Evolutionary conservation across 2,888 invertebrate genomes (phyloP).

Genomic region (Penaeus monodon): DNA sequence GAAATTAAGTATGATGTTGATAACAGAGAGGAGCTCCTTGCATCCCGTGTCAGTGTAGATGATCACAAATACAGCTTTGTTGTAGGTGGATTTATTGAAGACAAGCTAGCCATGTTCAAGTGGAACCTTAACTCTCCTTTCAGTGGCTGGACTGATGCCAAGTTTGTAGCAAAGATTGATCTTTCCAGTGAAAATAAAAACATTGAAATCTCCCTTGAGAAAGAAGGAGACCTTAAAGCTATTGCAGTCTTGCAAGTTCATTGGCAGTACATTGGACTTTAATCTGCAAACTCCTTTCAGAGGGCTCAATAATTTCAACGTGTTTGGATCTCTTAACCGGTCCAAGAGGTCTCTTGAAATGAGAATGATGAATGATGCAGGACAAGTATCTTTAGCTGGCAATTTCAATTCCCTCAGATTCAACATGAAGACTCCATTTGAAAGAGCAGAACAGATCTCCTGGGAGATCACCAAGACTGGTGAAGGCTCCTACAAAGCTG

Average conservation of each 20-base stretch:
- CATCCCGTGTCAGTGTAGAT: background rate
- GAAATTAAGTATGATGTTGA: slow-evolving; percentile 35
- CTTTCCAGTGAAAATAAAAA: slow-evolving; percentile 47
- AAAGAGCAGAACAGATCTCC: slow-evolving; percentile 40
- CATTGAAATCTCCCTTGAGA: slow-evolving; percentile 45
- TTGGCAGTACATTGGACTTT: slow-evolving; percentile 48
- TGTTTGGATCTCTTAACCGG: slow-evolving; percentile 46
- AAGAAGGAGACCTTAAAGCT: slow-evolving; percentile 37
- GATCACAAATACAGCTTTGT: slow-evolving; percentile 24
- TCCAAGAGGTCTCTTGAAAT: slow-evolving; percentile 60
- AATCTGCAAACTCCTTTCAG: slow-evolving; percentile 54
- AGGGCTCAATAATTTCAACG: slow-evolving; percentile 50
- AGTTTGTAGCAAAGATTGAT: slow-evolving; percentile 45
- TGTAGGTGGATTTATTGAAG: slow-evolving; percentile 39
- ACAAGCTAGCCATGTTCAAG: slow-evolving; percentile 27
- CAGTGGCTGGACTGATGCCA: slow-evolving; percentile 37
- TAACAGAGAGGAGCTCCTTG: slow-evolving; percentile 34
- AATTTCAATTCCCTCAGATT: slow-evolving; percentile 56
- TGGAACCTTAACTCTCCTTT: slow-evolving; percentile 45
- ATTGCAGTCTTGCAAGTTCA: slow-evolving; percentile 55
- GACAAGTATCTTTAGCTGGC: slow-evolving; percentile 35
- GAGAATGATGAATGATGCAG: slow-evolving; percentile 61
- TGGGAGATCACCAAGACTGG: slow-evolving; percentile 42
- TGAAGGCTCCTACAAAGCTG: slow-evolving; percentile 24
- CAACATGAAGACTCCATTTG: slow-evolving; percentile 51